phyloP scores from a whole-genome alignment of 1,140 invertebrate species.

The Pogonomyrmex barbatus region DNA sequence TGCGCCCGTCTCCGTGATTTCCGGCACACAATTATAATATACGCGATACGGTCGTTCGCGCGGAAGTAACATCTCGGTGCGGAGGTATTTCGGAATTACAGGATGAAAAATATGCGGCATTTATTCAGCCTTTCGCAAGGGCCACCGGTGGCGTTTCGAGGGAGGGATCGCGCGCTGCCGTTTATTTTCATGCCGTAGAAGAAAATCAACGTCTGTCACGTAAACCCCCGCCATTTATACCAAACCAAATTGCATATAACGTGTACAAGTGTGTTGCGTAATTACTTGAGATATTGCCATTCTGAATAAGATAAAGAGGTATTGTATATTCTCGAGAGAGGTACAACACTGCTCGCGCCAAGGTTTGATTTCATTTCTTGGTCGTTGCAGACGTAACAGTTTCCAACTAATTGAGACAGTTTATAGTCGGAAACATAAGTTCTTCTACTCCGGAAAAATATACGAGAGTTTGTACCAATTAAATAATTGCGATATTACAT shows the following conservation, averaged over 20 bases:
- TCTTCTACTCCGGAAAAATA: background rate
- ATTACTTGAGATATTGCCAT: slow-evolving; percentile 52
- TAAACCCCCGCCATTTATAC: slow-evolving; percentile 50
- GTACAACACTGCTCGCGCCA: background rate
- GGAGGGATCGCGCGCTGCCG: background rate
- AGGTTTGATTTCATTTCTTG: slow-evolving; percentile 27
- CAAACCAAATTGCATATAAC: slow-evolving; percentile 8
- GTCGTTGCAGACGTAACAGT: background rate
- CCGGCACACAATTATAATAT: background rate
- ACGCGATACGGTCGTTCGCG: slow-evolving; percentile 38
- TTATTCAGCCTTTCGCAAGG: slow-evolving; percentile 35
- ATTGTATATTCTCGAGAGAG: background rate
- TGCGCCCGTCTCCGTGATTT: slow-evolving; percentile 30
- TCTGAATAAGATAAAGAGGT: slow-evolving; percentile 48
- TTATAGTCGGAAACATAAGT: slow-evolving; percentile 3
- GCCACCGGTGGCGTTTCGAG: background rate
- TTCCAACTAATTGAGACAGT: background rate
- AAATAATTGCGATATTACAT: background rate
- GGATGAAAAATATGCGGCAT: slow-evolving; percentile 35
- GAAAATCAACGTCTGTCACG: slow-evolving; percentile 57
- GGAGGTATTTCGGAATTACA: slow-evolving; percentile 50
- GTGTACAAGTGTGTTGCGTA: slow-evolving; percentile 46
- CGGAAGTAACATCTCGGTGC: slow-evolving; percentile 32
- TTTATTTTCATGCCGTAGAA: slow-evolving; percentile 49
- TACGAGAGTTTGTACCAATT: background rate